These are phyloP conservation scores for Cenopis cana DNA, from an alignment of 2,888 invertebrate species.

Conservation along the genomic window DNA sequence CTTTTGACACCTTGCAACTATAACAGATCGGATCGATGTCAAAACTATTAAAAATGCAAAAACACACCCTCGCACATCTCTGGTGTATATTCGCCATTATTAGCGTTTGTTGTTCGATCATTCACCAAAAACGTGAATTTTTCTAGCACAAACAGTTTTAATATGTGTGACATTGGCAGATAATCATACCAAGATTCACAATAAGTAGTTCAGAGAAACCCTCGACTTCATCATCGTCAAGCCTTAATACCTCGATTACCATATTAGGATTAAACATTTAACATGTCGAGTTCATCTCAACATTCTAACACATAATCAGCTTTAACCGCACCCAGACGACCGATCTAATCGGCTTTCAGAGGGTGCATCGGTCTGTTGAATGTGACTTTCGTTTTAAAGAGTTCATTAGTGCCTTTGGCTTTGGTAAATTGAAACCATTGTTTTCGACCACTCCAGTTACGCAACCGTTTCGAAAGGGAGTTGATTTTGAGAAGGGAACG, in stretches of 20 bases:
- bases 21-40: too few relatives aligned
- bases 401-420: constrained; percentile 25
- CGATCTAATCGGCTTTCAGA: constrained; percentile 36
- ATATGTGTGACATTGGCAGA: background rate
- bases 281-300: constrained; percentile 11
- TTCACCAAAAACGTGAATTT: background rate
- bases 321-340: constrained; percentile 32
- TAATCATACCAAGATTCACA: background rate
- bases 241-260: constrained; percentile 18
- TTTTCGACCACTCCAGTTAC: constrained; percentile 20
- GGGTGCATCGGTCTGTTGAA: constrained; percentile 36
- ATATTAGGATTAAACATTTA: constrained; percentile 21
- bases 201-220: constrained; percentile 1
- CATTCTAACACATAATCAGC: constrained; percentile 40
- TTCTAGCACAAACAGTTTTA: too few relatives aligned
- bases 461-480: constrained; percentile 2
- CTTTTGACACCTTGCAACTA: too few relatives aligned
- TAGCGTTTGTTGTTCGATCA: background rate
- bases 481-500: background rate
- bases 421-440: constrained; percentile 30
- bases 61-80: too few relatives aligned
- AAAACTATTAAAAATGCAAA: too few relatives aligned
- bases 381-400: constrained; percentile 39
- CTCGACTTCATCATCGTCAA: constrained; percentile 10
- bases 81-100: too few relatives aligned